Conservation (phyloP, 2,888 invertebrate species). For the Limnephilus rhombicus region DNA sequence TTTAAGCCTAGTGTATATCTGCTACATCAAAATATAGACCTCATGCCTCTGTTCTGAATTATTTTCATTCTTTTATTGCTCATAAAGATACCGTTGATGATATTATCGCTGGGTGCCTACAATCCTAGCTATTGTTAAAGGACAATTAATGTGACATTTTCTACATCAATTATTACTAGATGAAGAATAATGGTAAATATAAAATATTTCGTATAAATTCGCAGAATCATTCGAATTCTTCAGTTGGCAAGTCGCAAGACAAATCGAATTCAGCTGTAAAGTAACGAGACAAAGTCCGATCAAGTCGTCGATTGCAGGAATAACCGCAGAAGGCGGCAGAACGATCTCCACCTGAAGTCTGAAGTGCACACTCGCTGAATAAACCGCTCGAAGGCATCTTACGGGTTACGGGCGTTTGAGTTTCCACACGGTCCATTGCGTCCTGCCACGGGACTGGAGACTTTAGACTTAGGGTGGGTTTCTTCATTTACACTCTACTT, state of each 20-base stretch:
- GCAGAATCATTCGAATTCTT: background rate
- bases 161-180: background rate
- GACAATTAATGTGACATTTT: background rate
- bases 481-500: too few relatives aligned
- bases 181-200: background rate
- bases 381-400: constrained; percentile 19
- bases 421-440: background rate
- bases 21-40: too few relatives aligned
- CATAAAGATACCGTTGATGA: too few relatives aligned
- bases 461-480: too few relatives aligned
- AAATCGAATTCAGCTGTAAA: background rate
- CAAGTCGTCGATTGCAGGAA: background rate
- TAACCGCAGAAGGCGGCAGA: background rate
- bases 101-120: too few relatives aligned
- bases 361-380: constrained; percentile 18
- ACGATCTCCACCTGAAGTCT: constrained; percentile 14
- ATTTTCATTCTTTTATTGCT: too few relatives aligned
- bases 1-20: too few relatives aligned
- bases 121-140: too few relatives aligned
- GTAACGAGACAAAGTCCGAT: background rate
- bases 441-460: background rate
- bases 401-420: background rate
- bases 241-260: background rate
- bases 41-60: too few relatives aligned
- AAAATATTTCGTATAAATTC: background rate